Evolutionary conservation across 1,140 invertebrate genomes (phyloP).

Genomic region (Drosophila aff.): DNA sequence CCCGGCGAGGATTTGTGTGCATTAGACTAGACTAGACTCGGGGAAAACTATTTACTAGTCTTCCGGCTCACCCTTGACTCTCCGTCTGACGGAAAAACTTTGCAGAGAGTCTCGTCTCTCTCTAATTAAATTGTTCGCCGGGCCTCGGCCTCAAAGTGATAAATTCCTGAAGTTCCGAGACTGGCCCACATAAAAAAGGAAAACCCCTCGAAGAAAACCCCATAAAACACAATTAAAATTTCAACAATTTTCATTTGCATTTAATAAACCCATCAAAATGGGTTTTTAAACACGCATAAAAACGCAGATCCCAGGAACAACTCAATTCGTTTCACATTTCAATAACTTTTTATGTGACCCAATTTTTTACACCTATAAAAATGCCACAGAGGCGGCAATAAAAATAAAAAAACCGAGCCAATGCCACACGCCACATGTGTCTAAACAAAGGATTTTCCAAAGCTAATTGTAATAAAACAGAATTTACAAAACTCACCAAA

Average conservation of each 20-base stretch:
- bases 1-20: slow-evolving; percentile 72
- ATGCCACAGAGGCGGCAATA: slow-evolving; percentile 39
- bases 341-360: slow-evolving; percentile 72
- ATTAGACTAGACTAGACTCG: slow-evolving; percentile 44
- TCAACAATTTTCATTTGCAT: slow-evolving; percentile 80
- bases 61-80: not conserved
- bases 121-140: slow-evolving; percentile 50
- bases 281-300: slow-evolving; percentile 55
- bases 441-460: slow-evolving; percentile 76
- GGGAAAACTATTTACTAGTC: slow-evolving; percentile 38
- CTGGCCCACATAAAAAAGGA: slow-evolving; percentile 15
- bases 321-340: slow-evolving; percentile 65
- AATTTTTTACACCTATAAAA: slow-evolving; percentile 82
- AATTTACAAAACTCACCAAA: slow-evolving; percentile 48
- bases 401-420: slow-evolving; percentile 18
- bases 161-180: slow-evolving; percentile 38
- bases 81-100: slow-evolving; percentile 18
- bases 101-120: slow-evolving; percentile 16
- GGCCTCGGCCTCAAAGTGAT: slow-evolving; percentile 33
- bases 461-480: slow-evolving; percentile 71
- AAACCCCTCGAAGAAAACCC: not conserved
- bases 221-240: slow-evolving; percentile 80
- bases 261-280: slow-evolving; percentile 78
- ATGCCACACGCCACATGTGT: slow-evolving; percentile 73
- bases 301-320: slow-evolving; percentile 26